A percentile compares a stretch with the other conserved stretches of the same genome.
These are phyloP conservation scores for Drosophila bipectinata DNA, from an alignment of 1,140 invertebrate species.

Conservation along the genomic window DNA sequence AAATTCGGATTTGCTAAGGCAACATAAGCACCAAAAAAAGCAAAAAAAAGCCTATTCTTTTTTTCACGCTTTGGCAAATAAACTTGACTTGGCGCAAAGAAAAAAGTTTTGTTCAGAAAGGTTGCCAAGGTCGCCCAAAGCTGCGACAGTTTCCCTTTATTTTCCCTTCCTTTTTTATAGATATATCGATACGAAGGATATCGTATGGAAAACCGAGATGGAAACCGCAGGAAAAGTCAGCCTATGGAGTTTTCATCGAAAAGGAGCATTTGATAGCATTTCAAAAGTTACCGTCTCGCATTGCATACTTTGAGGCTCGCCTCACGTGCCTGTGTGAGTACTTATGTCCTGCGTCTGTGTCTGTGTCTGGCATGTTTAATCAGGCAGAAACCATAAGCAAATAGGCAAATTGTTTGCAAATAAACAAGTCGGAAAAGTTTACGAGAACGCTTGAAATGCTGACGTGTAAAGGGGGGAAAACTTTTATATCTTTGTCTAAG, in stretches of 20 bases:
- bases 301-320: conserved; percentile 35
- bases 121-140: conserved; percentile 40
- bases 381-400: conserved; percentile 60
- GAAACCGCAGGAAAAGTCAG: conserved; percentile 9
- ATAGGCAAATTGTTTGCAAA: conserved; percentile 60
- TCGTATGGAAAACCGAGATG: conserved; percentile 8
- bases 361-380: conserved; percentile 71
- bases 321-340: conserved; percentile 19
- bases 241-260: conserved; percentile 20
- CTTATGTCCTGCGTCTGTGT: conserved; percentile 32
- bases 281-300: conserved; percentile 42
- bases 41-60: conserved; percentile 6
- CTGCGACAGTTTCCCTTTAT: conserved; percentile 36
- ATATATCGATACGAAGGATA: conserved; percentile 25
- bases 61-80: conserved; percentile 36
- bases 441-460: conserved; percentile 21
- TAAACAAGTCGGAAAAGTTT: conserved; percentile 46
- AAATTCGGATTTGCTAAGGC: not conserved
- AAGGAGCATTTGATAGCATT: conserved; percentile 55
- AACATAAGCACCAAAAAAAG: not conserved
- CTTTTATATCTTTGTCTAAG: conserved; percentile 27
- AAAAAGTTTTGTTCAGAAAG: conserved; percentile 8
- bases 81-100: conserved; percentile 21
- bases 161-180: not conserved
- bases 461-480: conserved; percentile 13